Percentiles rank a stretch among this genome's conserved stretches.
Evolutionary conservation across 2,113 vertebrate genomes (phyloP).

Genomic region (Lepisosteus oculatus): DNA sequence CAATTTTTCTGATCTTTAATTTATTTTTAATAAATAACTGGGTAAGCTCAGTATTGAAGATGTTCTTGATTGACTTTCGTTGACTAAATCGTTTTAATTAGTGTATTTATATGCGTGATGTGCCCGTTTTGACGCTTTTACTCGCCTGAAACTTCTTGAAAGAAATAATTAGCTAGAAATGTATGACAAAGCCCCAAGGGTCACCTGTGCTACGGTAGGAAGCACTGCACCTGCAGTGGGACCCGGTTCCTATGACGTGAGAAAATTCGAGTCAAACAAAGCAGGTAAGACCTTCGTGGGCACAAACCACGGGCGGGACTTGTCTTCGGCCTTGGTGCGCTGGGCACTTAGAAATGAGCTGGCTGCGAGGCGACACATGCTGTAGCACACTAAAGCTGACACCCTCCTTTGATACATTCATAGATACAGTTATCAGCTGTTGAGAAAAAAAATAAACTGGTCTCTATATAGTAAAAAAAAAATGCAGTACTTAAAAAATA

Average conservation of each 20-base stretch:
- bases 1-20: neutral
- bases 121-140: too few relatives aligned
- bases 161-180: slow-evolving; percentile 30
- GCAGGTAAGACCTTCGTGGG: slow-evolving; percentile 31
- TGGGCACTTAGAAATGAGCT: neutral
- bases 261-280: neutral
- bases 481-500: too few relatives aligned
- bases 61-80: neutral
- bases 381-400: neutral
- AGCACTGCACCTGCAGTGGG: slow-evolving; percentile 42
- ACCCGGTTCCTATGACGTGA: slow-evolving; percentile 55
- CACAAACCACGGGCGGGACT: neutral
- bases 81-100: neutral
- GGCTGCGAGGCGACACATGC: neutral
- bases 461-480: neutral
- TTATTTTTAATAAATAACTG: too few relatives aligned
- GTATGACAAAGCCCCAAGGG: slow-evolving; percentile 53
- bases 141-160: neutral
- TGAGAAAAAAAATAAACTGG: neutral
- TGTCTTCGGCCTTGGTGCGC: neutral
- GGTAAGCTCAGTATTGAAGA: too few relatives aligned
- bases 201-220: slow-evolving; percentile 31
- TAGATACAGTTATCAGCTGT: neutral
- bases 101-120: too few relatives aligned
- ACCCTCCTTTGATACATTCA: neutral